Evolutionary conservation across 1,140 invertebrate genomes (phyloP).

Genomic region (Tetramorium parvispinum): DNA sequence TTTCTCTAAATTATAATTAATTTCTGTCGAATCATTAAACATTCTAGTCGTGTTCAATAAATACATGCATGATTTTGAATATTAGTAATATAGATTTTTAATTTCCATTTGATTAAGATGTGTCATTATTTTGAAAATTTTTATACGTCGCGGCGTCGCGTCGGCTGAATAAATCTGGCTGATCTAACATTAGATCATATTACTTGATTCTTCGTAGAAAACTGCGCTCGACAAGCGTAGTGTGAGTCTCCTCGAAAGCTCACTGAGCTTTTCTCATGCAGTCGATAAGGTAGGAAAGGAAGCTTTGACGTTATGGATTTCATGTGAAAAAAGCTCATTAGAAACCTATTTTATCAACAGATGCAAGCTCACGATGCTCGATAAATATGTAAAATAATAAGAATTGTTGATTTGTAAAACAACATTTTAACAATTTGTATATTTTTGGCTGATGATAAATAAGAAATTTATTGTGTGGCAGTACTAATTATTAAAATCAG

Average conservation of each 20-base stretch:
- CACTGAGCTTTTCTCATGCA: neutral
- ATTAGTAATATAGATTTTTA: neutral
- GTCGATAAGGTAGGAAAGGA: conserved; percentile 67
- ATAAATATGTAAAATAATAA: neutral
- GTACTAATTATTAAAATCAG: neutral
- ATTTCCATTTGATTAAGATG: neutral
- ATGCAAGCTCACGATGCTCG: neutral
- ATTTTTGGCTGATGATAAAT: conserved; percentile 56
- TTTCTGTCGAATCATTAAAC: neutral
- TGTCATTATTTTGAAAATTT: neutral
- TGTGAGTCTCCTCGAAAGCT: conserved; percentile 6
- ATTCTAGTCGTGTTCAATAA: neutral
- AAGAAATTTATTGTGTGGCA: neutral
- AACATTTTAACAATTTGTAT: neutral
- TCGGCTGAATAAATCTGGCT: neutral
- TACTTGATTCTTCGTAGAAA: conserved; percentile 7
- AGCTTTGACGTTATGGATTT: neutral
- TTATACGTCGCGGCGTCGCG: too few relatives aligned
- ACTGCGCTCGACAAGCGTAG: conserved; percentile 18
- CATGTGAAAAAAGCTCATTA: conserved; percentile 26
- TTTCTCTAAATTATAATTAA: neutral
- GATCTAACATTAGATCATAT: neutral
- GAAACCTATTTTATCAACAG: conserved; percentile 63
- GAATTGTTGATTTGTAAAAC: neutral
- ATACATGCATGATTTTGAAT: neutral